Evolutionary conservation across 1,140 invertebrate genomes (phyloP).

Genomic region (Plutomurus gul): DNA sequence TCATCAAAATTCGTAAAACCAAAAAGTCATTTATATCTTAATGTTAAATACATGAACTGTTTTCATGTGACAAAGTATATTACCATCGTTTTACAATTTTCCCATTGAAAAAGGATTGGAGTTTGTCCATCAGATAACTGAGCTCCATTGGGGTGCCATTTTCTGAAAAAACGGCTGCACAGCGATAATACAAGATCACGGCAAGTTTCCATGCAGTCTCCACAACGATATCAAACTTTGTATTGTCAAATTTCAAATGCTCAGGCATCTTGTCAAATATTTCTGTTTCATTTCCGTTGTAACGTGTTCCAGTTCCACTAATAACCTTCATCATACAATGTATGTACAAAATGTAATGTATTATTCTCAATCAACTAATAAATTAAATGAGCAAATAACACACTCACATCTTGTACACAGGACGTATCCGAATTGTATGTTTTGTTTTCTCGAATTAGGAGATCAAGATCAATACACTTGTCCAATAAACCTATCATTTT

Average conservation of each 20-base stretch:
- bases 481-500: background rate
- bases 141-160: background rate
- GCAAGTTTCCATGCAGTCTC: background rate
- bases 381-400: background rate
- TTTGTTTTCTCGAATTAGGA: background rate
- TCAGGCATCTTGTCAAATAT: background rate
- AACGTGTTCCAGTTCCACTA: background rate
- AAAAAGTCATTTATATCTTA: background rate
- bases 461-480: background rate
- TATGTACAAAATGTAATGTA: background rate
- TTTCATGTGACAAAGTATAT: background rate
- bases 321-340: too few relatives aligned
- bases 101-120: background rate
- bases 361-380: background rate
- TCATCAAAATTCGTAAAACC: background rate
- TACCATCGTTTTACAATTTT: background rate
- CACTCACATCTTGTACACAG: background rate
- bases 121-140: background rate
- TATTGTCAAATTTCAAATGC: background rate
- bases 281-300: background rate
- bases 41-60: background rate
- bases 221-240: background rate
- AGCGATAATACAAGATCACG: background rate
- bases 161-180: background rate
- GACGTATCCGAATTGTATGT: background rate